Evolutionary conservation across 2,888 invertebrate species (phyloP), one percentile per base, ranked within the genome.

Genomic region (Pardosa pseudoannulata): DNA sequence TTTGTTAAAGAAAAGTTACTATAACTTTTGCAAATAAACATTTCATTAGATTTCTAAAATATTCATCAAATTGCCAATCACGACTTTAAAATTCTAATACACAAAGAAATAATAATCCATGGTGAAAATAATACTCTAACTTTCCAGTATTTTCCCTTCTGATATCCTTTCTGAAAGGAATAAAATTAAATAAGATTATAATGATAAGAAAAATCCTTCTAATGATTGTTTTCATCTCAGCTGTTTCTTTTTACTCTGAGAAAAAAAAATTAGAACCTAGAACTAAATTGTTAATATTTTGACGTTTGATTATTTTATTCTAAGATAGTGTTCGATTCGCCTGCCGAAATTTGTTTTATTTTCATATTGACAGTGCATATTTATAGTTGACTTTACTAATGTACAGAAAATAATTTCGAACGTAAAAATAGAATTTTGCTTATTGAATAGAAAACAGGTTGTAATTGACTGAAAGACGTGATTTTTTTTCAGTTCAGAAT

Each of bases 221-320:
- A 23, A 23, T 29, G 27, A 27, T 70, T 41, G 9, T 19, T 41
- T 67, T 80, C 67, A n/a, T 39, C 29, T 65, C 23, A 9, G 27
- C 13, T 32, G 65, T 67, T 64, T 41, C 62, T 71, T 62, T 62
- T 23, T 41, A 50, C 68, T 75, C 62, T 29, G 32, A 67, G 9
- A 16, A 11, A 19, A 19, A 19, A 64, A 67, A 70, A 82, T 82
- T 82, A 75, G 81, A 64, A 68, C 67, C 65, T 75, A 70, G 31
- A 56, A 64, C 75, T 64, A 75, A 82, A 68, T 82, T 82, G 81
- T 75, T 82, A 82, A 82, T 75, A 70, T 82, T 82, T 75, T 82
- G 81, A 82, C 81, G 70, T 68, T 11, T 56, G 70, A 82, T 75
- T 82, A 70, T 75, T 71, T 82, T 41, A 75, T 80, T 80, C 16